Conservation (phyloP, 2,113 vertebrate species). For the Perognathus longimembris region DNA sequence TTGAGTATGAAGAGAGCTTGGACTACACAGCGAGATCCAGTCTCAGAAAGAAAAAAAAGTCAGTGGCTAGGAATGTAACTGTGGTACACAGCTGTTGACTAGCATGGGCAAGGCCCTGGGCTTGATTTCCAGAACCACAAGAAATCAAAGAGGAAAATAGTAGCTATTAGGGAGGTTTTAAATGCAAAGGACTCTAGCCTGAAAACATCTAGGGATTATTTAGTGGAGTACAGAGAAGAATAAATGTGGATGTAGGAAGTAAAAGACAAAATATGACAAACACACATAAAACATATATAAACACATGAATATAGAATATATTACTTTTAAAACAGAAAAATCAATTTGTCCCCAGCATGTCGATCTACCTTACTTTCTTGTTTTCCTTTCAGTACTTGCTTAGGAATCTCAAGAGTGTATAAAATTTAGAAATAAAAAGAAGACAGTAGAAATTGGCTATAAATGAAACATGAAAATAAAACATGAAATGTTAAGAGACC, state of each 20-base stretch:
- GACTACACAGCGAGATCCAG: not conserved
- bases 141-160: not conserved
- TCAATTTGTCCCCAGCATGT: not conserved
- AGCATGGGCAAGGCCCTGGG: not conserved
- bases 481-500: not conserved
- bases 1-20: not conserved
- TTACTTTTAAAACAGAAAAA: not conserved
- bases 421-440: slow-evolving; percentile 55
- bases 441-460: not conserved
- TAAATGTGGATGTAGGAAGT: not conserved
- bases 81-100: not conserved
- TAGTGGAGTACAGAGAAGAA: not conserved
- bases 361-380: not conserved
- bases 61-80: not conserved
- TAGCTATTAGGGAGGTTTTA: not conserved
- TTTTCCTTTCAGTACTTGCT: slow-evolving; percentile 14
- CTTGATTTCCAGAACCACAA: not conserved
- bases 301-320: not conserved
- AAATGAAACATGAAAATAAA: slow-evolving; percentile 41
- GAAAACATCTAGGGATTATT: slow-evolving; percentile 17
- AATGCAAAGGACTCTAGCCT: not conserved
- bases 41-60: not conserved
- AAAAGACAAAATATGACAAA: slow-evolving; percentile 5
- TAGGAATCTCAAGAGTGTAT: not conserved
- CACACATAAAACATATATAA: not conserved